Conservation (phyloP, 2,888 invertebrate species). For the Agrochola litura region DNA sequence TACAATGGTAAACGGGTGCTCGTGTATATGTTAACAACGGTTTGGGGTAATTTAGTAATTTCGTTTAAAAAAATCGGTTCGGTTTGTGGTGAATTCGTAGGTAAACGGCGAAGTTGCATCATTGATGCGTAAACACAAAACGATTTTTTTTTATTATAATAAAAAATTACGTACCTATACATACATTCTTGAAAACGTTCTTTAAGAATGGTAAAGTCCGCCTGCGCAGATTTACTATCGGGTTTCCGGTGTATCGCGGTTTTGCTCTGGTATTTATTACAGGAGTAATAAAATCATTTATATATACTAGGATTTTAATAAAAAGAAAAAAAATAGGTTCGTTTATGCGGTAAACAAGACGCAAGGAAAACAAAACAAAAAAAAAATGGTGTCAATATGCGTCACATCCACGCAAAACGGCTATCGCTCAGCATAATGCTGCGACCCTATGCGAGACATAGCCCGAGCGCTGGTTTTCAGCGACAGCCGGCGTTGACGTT, state of each 20-base stretch:
- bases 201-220: neutral
- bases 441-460: no score
- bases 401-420: no score
- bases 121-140: constrained; percentile 11
- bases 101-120: constrained; percentile 72
- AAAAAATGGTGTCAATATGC: no score
- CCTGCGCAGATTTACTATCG: neutral
- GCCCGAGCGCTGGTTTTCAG: no score
- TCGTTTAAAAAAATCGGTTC: neutral
- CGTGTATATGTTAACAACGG: constrained; percentile 48
- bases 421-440: no score
- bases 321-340: no score
- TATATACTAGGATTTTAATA: neutral
- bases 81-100: constrained; percentile 51
- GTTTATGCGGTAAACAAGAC: no score
- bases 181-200: no score
- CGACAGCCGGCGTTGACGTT: no score
- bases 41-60: constrained; percentile 50
- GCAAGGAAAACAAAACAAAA: no score
- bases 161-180: neutral
- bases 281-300: neutral
- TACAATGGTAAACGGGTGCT: constrained; percentile 72
- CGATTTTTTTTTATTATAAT: neutral
- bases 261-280: neutral
- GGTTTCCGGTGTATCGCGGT: neutral